These are phyloP conservation scores for Caenorhabditis macrosperma DNA, from an alignment of 2,888 invertebrate species.

Conservation along the genomic window DNA sequence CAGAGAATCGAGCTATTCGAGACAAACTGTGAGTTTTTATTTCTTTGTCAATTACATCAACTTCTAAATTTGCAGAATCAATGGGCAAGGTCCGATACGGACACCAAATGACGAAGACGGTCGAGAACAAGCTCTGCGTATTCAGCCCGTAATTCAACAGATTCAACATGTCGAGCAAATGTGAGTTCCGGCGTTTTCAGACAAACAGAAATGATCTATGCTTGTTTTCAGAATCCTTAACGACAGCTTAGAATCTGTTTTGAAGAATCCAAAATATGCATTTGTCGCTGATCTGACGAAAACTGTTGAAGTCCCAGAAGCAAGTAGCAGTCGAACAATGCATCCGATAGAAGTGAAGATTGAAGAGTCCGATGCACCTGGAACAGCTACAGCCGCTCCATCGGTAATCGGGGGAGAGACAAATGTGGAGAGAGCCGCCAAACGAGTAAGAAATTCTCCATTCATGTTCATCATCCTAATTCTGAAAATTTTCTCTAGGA, in stretches of 20 bases:
- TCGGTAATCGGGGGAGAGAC: slow-evolving; percentile 27
- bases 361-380: slow-evolving; percentile 36
- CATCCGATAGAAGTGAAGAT: slow-evolving; percentile 63
- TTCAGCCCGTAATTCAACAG: slow-evolving; percentile 18
- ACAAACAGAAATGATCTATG: not conserved
- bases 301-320: not conserved
- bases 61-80: not conserved
- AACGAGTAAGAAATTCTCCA: slow-evolving; percentile 46
- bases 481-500: too few relatives aligned
- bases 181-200: not conserved
- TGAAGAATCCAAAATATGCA: slow-evolving; percentile 50
- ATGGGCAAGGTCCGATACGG: not conserved
- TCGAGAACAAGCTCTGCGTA: not conserved
- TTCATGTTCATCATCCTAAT: not conserved
- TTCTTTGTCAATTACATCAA: not conserved
- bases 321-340: slow-evolving; percentile 5
- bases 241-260: slow-evolving; percentile 20
- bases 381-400: slow-evolving; percentile 3
- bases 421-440: slow-evolving; percentile 63
- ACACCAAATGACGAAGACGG: not conserved
- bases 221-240: slow-evolving; percentile 14
- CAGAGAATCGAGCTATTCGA: slow-evolving; percentile 6
- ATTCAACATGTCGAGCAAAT: slow-evolving; percentile 10
- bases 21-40: slow-evolving; percentile 11
- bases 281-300: slow-evolving; percentile 12